phyloP scores from a whole-genome alignment of 1,140 invertebrate genomes.

The Parasteatoda tepidariorum region DNA sequence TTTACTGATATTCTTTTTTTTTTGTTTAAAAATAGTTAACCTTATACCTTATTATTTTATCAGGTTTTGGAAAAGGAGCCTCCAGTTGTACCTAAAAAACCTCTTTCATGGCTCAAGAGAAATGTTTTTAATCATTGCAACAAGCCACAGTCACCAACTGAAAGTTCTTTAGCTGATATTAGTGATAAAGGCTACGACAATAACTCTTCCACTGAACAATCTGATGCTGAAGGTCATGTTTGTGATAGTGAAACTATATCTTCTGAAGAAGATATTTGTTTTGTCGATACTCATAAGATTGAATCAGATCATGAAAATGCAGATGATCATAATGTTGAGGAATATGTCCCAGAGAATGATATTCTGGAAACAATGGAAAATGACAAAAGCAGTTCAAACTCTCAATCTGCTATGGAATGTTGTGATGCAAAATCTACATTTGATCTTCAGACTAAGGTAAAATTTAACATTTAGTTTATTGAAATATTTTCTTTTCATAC shows the following conservation, averaged over 20 bases:
- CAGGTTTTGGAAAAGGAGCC: constrained; percentile 42
- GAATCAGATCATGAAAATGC: background rate
- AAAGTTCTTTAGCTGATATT: background rate
- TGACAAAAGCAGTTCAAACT: background rate
- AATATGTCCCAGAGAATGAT: background rate
- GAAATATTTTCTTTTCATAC: background rate
- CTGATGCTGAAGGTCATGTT: constrained; percentile 40
- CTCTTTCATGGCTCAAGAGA: constrained; percentile 16
- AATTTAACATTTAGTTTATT: background rate
- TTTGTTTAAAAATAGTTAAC: background rate
- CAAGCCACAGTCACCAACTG: background rate
- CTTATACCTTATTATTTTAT: background rate
- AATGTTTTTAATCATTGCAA: background rate
- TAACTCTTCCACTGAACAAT: constrained; percentile 34
- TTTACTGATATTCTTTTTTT: background rate
- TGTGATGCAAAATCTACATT: background rate
- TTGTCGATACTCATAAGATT: constrained; percentile 8
- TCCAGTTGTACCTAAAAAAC: constrained; percentile 47
- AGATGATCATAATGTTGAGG: background rate
- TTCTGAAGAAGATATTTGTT: constrained; percentile 47
- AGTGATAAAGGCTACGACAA: background rate
- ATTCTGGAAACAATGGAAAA: background rate
- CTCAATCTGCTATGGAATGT: background rate
- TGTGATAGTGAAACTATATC: constrained; percentile 40
- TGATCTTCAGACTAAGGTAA: background rate